Conservation (phyloP, 2,797 vertebrate species). For the Myripristis jacobus region DNA sequence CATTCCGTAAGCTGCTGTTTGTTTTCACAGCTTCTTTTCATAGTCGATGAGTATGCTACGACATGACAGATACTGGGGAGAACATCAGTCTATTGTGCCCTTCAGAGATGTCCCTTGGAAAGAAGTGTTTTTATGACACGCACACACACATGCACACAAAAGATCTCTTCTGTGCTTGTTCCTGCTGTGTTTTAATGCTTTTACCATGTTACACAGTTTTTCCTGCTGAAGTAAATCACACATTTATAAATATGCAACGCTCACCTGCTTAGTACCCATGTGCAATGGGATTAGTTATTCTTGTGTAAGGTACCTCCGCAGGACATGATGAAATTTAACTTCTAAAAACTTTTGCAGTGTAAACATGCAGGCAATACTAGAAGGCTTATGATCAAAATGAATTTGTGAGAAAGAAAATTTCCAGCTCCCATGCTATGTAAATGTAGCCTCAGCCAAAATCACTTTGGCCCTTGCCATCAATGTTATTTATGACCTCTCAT, state of each 20-base stretch:
- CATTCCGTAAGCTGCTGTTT: constrained; percentile 62
- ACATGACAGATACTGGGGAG: constrained; percentile 66
- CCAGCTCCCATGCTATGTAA: constrained; percentile 61
- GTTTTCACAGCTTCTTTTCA: constrained; percentile 68
- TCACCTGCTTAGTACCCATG: constrained; percentile 33
- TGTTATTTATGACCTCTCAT: constrained; percentile 80
- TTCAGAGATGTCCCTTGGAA: constrained; percentile 60
- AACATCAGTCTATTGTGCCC: constrained; percentile 54
- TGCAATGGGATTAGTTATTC: constrained; percentile 58
- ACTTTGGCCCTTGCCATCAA: constrained; percentile 55
- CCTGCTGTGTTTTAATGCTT: constrained; percentile 44
- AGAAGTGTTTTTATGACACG: constrained; percentile 34
- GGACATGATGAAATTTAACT: constrained; percentile 63
- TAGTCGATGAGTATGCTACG: constrained; percentile 36
- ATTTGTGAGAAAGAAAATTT: constrained; percentile 31
- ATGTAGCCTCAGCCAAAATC: constrained; percentile 70
- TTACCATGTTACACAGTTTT: constrained; percentile 19
- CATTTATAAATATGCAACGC: constrained; percentile 35
- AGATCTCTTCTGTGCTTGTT: constrained; percentile 6
- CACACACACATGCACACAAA: too few relatives aligned
- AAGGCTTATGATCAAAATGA: constrained; percentile 50
- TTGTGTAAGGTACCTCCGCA: constrained; percentile 55
- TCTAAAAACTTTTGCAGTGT: constrained; percentile 52
- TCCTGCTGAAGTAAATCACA: constrained; percentile 56
- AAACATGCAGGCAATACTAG: constrained; percentile 47